These are phyloP conservation scores for Beroe forskalii DNA, from an alignment of 37 sponge, comb jelly and placozoan species.

Conservation along the genomic window DNA sequence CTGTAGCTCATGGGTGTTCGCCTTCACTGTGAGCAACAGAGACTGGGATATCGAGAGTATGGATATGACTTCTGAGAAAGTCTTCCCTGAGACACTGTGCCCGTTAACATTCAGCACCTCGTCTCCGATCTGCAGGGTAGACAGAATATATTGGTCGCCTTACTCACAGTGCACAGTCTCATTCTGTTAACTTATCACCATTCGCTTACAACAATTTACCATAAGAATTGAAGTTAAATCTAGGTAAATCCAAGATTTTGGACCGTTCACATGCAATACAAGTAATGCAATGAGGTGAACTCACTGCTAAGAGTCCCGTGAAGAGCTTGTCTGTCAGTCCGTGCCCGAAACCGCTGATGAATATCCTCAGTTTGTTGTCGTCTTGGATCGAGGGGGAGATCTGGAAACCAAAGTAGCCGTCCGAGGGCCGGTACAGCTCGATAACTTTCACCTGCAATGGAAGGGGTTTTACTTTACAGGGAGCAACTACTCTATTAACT, in stretches of 20 bases:
- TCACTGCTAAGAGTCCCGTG: slow-evolving; percentile 47
- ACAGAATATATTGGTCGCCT: too few relatives aligned
- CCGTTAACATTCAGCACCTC: slow-evolving; percentile 61
- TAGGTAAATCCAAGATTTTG: too few relatives aligned
- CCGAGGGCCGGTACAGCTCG: slow-evolving; percentile 44
- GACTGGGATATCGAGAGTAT: slow-evolving; percentile 57
- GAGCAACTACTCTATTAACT: too few relatives aligned
- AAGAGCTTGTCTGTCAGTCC: slow-evolving; percentile 64
- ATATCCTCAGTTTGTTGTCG: slow-evolving; percentile 55
- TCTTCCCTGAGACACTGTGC: not conserved
- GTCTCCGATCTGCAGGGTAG: slow-evolving; percentile 58
- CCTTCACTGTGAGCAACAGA: slow-evolving; percentile 19
- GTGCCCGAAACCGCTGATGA: slow-evolving; percentile 60
- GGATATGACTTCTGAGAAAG: slow-evolving; percentile 34
- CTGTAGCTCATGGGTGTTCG: slow-evolving; percentile 8
- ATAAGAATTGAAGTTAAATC: too few relatives aligned
- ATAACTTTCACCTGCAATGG: slow-evolving; percentile 66
- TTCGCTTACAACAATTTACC: too few relatives aligned
- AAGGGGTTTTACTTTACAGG: too few relatives aligned
- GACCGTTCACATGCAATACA: too few relatives aligned
- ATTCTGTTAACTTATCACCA: too few relatives aligned
- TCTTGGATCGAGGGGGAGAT: slow-evolving; percentile 40
- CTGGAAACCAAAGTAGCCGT: slow-evolving; percentile 63
- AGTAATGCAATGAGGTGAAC: too few relatives aligned
- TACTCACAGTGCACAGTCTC: too few relatives aligned